Conservation (phyloP, 2,113 vertebrate genomes). For the Brachyhypopomus occidentalis region DNA sequence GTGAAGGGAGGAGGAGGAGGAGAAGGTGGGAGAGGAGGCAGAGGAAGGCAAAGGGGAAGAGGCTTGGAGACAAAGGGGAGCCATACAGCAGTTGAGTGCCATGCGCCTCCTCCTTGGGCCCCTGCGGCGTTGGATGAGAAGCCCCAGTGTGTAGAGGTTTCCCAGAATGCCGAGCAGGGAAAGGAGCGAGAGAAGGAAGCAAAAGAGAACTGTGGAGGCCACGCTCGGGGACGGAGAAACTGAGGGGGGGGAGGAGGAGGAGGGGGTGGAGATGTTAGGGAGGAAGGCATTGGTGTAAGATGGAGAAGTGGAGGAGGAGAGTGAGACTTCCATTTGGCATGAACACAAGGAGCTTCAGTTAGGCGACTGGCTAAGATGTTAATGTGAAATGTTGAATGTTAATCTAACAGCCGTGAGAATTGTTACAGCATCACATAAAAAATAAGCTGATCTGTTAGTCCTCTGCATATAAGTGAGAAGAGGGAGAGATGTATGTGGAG, state of each 20-base stretch:
- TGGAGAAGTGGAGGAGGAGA: conserved; percentile 58
- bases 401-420: neutral
- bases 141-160: conserved; percentile 81
- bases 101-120: conserved; percentile 62
- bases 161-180: conserved; percentile 78
- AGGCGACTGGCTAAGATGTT: neutral
- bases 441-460: conserved; percentile 6
- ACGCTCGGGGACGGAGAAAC: conserved; percentile 73
- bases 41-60: conserved; percentile 63
- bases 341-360: conserved; percentile 16
- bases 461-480: neutral
- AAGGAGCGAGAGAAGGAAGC: conserved; percentile 79
- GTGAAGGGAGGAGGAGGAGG: conserved; percentile 73
- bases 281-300: conserved; percentile 58
- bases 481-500: neutral
- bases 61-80: conserved; percentile 64
- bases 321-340: conserved; percentile 69
- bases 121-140: conserved; percentile 71
- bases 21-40: conserved; percentile 56
- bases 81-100: conserved; percentile 60
- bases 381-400: conserved; percentile 12
- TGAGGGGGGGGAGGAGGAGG: conserved; percentile 65
- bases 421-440: conserved; percentile 23
- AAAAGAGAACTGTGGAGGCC: conserved; percentile 77
- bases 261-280: conserved; percentile 65